A percentile compares a stretch with the other conserved stretches of the same genome.
phyloP scores from a whole-genome alignment of 2,888 invertebrate species.

The Lissocephala sabroskyi region DNA sequence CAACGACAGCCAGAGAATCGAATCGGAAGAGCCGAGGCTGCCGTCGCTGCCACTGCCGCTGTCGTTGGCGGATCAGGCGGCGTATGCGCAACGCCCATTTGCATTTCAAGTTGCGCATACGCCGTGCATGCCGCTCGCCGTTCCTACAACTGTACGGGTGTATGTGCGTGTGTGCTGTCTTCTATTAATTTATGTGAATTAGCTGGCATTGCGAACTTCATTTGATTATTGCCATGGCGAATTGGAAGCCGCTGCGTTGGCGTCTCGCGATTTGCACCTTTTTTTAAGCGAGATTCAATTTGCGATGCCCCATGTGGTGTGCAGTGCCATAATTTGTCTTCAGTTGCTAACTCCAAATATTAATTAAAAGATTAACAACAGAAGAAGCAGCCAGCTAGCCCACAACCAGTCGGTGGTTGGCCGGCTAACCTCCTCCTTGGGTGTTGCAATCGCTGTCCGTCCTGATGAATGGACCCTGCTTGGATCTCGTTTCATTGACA shows the following conservation, averaged over 20 bases:
- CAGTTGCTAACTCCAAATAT: conserved; percentile 45
- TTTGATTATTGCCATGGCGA: conserved; percentile 28
- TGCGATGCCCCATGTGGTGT: conserved; percentile 18
- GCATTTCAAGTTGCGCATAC: conserved; percentile 68
- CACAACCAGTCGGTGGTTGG: neutral
- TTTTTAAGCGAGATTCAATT: conserved; percentile 22
- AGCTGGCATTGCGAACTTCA: conserved; percentile 61
- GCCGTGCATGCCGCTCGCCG: conserved; percentile 21
- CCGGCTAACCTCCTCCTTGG: too few relatives aligned
- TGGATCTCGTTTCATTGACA: conserved; percentile 39
- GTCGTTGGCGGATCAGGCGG: conserved; percentile 28
- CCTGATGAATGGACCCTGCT: too few relatives aligned
- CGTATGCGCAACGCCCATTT: conserved; percentile 69
- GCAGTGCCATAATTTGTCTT: conserved; percentile 48
- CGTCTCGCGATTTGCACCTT: conserved; percentile 2
- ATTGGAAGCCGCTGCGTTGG: conserved; percentile 24
- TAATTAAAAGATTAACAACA: conserved; percentile 56
- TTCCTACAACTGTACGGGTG: conserved; percentile 12
- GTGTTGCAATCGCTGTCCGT: too few relatives aligned
- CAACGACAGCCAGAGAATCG: conserved; percentile 20
- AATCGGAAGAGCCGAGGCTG: conserved; percentile 43
- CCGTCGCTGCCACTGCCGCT: conserved; percentile 13
- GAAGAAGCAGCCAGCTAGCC: too few relatives aligned
- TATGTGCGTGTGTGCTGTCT: conserved; percentile 34
- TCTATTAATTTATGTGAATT: conserved; percentile 65